Percentiles rank a stretch among this genome's conserved stretches.
Evolutionary conservation across 1,140 invertebrate species (phyloP).

Genomic region (Aphis craccivora): DNA sequence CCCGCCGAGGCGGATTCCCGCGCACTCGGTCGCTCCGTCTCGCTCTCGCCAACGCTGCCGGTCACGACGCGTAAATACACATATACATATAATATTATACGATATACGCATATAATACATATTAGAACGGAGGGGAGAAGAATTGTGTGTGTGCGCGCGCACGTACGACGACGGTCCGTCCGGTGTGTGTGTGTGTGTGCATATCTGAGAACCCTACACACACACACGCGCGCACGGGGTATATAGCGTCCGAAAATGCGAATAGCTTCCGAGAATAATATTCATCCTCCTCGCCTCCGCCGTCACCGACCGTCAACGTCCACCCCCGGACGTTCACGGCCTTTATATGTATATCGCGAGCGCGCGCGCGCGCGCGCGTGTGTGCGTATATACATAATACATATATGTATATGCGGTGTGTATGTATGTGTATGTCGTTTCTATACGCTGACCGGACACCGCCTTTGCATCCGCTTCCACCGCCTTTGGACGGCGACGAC

Average conservation of each 20-base stretch:
- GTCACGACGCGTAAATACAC: background rate
- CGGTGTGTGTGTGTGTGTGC: background rate
- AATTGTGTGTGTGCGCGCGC: background rate
- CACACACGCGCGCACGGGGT: background rate
- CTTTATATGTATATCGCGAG: background rate
- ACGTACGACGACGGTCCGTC: background rate
- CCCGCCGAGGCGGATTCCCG: constrained; percentile 30
- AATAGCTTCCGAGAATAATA: constrained; percentile 52
- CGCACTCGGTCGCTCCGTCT: constrained; percentile 29
- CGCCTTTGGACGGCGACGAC: constrained; percentile 4
- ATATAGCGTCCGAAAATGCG: constrained; percentile 51
- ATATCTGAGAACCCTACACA: background rate
- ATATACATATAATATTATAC: background rate
- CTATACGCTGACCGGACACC: background rate
- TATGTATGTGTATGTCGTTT: background rate
- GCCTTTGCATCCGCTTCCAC: background rate
- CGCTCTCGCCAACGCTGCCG: background rate
- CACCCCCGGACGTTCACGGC: background rate
- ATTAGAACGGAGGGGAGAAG: background rate
- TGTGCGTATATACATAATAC: background rate
- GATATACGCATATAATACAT: background rate
- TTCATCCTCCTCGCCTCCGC: constrained; percentile 26
- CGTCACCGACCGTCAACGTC: background rate
- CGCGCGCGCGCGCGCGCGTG: too few species aligned
- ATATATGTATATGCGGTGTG: background rate